A percentile compares a stretch with the other conserved stretches of the same genome.
phyloP scores from a whole-genome alignment of 2,113 vertebrate species.

The Manacus vitellinus region DNA sequence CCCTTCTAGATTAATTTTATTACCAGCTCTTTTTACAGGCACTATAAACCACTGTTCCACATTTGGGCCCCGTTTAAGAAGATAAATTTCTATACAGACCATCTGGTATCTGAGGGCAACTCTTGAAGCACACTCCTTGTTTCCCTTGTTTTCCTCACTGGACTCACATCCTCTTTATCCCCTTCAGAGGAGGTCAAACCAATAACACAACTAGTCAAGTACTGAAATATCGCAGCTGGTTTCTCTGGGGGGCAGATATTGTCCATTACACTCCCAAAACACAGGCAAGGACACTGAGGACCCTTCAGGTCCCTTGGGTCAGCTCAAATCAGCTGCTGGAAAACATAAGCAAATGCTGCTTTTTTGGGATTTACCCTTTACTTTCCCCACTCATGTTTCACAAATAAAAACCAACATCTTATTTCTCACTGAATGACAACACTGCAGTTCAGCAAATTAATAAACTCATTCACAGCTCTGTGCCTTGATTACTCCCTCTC shows the following conservation, averaged over 20 bases:
- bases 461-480: background rate
- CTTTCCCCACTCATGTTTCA: background rate
- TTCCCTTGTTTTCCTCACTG: background rate
- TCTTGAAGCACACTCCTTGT: background rate
- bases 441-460: background rate
- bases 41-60: background rate
- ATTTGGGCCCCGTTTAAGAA: background rate
- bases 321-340: background rate
- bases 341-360: background rate
- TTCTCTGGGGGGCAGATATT: background rate
- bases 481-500: background rate
- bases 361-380: background rate
- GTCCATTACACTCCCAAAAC: background rate
- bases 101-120: background rate
- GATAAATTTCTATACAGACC: background rate
- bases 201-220: background rate
- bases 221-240: accelerated
- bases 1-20: background rate
- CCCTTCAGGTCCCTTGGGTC: background rate
- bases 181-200: background rate
- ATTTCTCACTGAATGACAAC: background rate
- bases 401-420: background rate
- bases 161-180: background rate
- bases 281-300: background rate
- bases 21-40: background rate